Conservation (phyloP, 2,888 invertebrate species). For the Agrilus biguttatus region DNA sequence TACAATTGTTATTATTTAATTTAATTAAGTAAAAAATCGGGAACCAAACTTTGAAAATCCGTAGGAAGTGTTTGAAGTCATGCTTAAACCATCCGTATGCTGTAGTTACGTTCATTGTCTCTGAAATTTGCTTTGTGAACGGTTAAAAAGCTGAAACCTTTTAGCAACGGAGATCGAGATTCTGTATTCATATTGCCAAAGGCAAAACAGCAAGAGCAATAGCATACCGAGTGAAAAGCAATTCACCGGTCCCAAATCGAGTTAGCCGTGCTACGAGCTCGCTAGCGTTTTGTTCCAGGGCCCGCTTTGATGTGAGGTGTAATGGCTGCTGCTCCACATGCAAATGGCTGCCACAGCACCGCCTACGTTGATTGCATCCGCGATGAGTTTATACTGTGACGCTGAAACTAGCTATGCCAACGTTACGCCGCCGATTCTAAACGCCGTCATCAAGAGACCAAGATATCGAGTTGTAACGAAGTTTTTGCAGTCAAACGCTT, state of each 20-base stretch:
- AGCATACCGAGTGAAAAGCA: constrained; percentile 8
- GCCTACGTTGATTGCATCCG: constrained; percentile 12
- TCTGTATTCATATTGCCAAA: neutral
- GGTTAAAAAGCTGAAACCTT: too few relatives aligned
- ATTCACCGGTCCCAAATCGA: constrained; percentile 23
- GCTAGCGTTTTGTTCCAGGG: constrained; percentile 20
- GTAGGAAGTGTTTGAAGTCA: too few relatives aligned
- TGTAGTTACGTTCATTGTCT: too few relatives aligned
- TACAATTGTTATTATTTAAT: too few relatives aligned
- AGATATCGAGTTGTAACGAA: constrained; percentile 14
- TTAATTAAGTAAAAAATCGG: too few relatives aligned
- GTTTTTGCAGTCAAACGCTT: constrained; percentile 14
- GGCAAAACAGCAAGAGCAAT: constrained; percentile 3
- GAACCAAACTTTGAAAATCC: too few relatives aligned
- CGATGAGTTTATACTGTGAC: constrained; percentile 9
- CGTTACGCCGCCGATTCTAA: constrained; percentile 7
- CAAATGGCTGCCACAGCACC: constrained; percentile 26
- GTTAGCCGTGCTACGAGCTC: constrained; percentile 20
- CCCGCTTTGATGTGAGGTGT: constrained; percentile 27
- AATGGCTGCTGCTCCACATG: constrained; percentile 29
- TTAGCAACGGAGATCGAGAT: too few relatives aligned
- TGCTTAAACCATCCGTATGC: too few relatives aligned
- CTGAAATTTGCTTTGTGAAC: too few relatives aligned
- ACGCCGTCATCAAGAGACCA: constrained; percentile 9
- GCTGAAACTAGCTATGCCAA: neutral